Conservation (phyloP, 2,113 vertebrate genomes). For the Platysteira castanea region DNA sequence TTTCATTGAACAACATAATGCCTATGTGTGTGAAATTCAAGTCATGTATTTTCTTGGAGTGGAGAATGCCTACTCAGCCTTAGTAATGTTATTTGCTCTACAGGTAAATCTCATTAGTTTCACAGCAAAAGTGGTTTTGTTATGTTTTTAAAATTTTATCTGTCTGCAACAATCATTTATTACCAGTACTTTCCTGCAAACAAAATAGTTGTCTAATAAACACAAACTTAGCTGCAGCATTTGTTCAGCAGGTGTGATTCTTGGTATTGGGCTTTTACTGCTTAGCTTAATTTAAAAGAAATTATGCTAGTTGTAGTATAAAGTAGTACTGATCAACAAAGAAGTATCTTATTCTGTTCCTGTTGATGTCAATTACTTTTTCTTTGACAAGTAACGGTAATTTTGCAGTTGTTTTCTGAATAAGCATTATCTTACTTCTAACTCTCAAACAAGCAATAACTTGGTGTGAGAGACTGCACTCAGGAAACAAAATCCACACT, state of each 20-base stretch:
- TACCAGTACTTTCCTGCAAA: background rate
- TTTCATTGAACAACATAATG: background rate
- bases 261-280: background rate
- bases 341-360: background rate
- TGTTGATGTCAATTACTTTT: background rate
- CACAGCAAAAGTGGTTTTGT: background rate
- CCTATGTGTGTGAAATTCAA: background rate
- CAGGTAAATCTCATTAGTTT: background rate
- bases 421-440: background rate
- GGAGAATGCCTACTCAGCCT: background rate
- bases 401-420: background rate
- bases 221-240: background rate
- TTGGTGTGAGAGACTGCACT: background rate
- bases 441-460: background rate
- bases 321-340: background rate
- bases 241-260: background rate
- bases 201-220: background rate
- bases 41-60: fast-evolving
- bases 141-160: background rate
- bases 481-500: background rate
- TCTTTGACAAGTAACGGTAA: background rate
- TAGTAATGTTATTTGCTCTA: background rate
- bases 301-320: background rate
- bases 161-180: background rate
- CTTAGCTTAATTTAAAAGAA: background rate